Evolutionary conservation across 1,140 invertebrate species (phyloP).

Genomic region (Venustaconcha ellipsiformis): DNA sequence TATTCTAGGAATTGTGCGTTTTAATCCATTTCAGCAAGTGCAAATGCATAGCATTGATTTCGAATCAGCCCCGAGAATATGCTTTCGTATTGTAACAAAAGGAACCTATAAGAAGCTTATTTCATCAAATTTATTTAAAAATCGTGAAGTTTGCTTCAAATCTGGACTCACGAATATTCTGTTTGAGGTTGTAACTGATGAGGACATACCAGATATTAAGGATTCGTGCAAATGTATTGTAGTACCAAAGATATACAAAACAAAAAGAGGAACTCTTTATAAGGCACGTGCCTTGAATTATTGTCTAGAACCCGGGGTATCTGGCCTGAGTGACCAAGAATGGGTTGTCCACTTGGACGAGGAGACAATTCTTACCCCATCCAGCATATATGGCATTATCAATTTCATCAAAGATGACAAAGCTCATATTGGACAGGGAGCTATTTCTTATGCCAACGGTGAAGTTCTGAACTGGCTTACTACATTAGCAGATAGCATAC

Average conservation of each 20-base stretch:
- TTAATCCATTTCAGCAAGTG: constrained; percentile 91
- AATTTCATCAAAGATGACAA: constrained; percentile 94
- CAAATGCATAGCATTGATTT: constrained; percentile 89
- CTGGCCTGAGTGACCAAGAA: constrained; percentile 86
- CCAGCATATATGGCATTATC: constrained; percentile 86
- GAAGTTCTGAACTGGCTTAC: constrained; percentile 96
- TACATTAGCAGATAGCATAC: constrained; percentile 94
- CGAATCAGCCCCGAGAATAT: constrained; percentile 93
- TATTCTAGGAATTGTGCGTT: constrained; percentile 78
- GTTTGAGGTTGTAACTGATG: constrained; percentile 96
- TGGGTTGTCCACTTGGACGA: constrained; percentile 98
- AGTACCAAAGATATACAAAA: constrained; percentile 85
- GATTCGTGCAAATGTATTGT: constrained; percentile 82
- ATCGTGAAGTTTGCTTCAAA: constrained; percentile 89
- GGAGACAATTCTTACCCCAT: constrained; percentile 93
- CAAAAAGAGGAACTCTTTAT: constrained; percentile 91
- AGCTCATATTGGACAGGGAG: constrained; percentile 95
- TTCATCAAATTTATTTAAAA: constrained; percentile 84
- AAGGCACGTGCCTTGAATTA: constrained; percentile 96
- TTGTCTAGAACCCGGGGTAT: constrained; percentile 89
- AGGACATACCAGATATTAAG: constrained; percentile 80
- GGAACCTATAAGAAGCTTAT: constrained; percentile 95
- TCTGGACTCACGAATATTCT: constrained; percentile 95
- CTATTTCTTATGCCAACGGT: constrained; percentile 97
- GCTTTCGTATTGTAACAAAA: constrained; percentile 92